phyloP scores from a whole-genome alignment of 1,140 invertebrate species.

The Drosophila saltans region DNA sequence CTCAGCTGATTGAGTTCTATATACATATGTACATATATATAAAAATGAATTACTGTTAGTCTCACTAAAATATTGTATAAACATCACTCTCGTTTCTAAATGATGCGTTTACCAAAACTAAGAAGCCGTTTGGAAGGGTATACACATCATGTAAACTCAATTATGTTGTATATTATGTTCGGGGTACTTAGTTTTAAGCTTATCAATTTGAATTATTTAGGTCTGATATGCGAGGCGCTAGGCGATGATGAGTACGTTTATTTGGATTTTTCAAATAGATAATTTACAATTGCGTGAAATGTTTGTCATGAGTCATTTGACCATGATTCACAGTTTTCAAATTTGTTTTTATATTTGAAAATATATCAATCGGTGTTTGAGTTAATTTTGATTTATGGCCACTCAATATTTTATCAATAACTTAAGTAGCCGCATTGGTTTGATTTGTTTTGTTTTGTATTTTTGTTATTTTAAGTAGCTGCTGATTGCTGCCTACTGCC shows the following conservation, averaged over 20 bases:
- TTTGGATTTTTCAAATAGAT: not conserved
- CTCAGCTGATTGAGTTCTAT: too few relatives aligned
- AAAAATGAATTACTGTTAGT: too few relatives aligned
- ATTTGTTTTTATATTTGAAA: not conserved
- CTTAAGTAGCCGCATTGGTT: constrained; percentile 4
- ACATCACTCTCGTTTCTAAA: too few relatives aligned
- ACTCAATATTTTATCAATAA: constrained; percentile 6
- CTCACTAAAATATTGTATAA: too few relatives aligned
- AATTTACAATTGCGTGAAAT: constrained; percentile 7
- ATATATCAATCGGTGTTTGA: constrained; percentile 2
- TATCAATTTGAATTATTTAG: constrained; percentile 5
- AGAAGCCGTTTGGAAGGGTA: not conserved
- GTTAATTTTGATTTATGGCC: constrained; percentile 8
- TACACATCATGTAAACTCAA: not conserved
- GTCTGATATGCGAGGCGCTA: not conserved
- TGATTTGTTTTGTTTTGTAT: constrained; percentile 8
- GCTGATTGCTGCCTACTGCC: constrained; percentile 7
- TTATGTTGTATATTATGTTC: not conserved
- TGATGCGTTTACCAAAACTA: not conserved
- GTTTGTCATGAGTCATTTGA: not conserved
- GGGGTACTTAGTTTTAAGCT: not conserved
- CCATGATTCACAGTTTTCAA: not conserved
- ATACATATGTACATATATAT: too few relatives aligned
- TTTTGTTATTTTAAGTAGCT: constrained; percentile 8
- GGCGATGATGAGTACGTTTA: not conserved